phyloP scores from a whole-genome alignment of 2,888 invertebrate genomes.

The Thyatira batis region DNA sequence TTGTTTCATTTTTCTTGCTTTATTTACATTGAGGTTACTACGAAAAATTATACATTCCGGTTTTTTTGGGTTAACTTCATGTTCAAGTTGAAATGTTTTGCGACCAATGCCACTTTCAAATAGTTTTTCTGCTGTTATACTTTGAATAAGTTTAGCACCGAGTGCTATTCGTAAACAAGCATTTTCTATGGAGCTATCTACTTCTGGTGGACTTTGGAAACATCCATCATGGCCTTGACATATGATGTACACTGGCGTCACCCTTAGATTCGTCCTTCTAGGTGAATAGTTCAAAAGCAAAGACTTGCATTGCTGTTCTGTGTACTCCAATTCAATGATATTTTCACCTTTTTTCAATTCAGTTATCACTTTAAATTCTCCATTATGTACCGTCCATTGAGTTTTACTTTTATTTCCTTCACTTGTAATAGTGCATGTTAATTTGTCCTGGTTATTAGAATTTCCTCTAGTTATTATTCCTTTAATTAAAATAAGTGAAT shows the following conservation, averaged over 20 bases:
- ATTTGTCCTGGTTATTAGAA: constrained; percentile 66
- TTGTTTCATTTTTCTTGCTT: constrained; percentile 88
- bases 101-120: constrained; percentile 89
- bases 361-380: constrained; percentile 87
- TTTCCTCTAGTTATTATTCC: constrained; percentile 80
- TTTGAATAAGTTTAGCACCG: constrained; percentile 91
- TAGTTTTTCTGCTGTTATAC: constrained; percentile 93
- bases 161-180: constrained; percentile 89
- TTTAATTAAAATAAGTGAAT: constrained; percentile 84
- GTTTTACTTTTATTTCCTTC: constrained; percentile 64
- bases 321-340: constrained; percentile 82
- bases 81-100: constrained; percentile 91
- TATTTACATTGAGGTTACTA: constrained; percentile 86
- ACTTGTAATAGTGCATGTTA: constrained; percentile 66
- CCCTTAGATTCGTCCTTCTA: constrained; percentile 82
- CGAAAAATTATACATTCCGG: constrained; percentile 88
- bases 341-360: constrained; percentile 85
- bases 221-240: constrained; percentile 90
- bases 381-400: constrained; percentile 84
- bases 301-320: constrained; percentile 65
- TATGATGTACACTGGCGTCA: constrained; percentile 92
- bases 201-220: constrained; percentile 86
- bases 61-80: constrained; percentile 80
- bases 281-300: constrained; percentile 82
- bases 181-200: constrained; percentile 86